These are phyloP conservation scores for Metellina segmentata DNA, from an alignment of 2,888 invertebrate genomes.

Conservation along the genomic window DNA sequence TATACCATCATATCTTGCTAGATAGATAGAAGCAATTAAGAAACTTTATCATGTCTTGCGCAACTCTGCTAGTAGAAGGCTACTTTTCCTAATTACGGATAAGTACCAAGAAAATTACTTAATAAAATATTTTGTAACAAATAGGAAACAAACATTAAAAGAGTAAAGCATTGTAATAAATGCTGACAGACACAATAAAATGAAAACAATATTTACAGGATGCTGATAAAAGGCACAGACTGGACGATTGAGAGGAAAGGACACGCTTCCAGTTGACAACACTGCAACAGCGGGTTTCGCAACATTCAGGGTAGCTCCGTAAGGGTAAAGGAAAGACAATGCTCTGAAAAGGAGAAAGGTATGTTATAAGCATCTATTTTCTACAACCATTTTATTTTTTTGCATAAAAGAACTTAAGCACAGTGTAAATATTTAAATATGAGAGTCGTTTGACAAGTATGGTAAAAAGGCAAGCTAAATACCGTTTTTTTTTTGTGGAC, in stretches of 20 bases:
- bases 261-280: constrained; percentile 94
- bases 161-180: not conserved
- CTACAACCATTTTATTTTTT: no score
- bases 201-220: constrained; percentile 79
- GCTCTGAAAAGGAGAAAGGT: constrained; percentile 79
- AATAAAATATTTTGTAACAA: no score
- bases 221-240: constrained; percentile 87
- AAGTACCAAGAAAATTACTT: not conserved
- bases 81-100: not conserved
- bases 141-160: no score
- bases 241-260: constrained; percentile 96
- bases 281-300: constrained; percentile 93
- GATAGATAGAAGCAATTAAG: no score
- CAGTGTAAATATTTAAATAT: no score
- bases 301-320: constrained; percentile 96
- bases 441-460: no score
- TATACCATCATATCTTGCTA: no score
- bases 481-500: no score
- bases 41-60: no score
- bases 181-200: not conserved
- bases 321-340: constrained; percentile 86
- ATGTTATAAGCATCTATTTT: not conserved
- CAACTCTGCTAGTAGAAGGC: no score
- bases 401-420: no score
- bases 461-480: no score